Base-by-base conservation (phyloP, 2,113 vertebrate genomes). In the Connochaetes taurinus region DNA sequence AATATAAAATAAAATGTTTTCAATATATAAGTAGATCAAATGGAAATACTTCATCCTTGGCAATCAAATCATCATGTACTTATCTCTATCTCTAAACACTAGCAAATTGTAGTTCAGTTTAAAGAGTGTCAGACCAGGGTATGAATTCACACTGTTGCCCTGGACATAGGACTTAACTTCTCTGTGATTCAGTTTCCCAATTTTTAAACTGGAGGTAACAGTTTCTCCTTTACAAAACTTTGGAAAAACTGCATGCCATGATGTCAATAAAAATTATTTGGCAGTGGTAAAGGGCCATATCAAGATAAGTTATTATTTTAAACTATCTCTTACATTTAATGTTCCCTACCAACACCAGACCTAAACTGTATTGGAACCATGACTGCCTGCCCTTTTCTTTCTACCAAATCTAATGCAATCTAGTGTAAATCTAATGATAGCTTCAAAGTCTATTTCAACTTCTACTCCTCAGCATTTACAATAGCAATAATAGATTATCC, bases 391-490 rank as follows among this genome's bases (percentile, higher is more conserved):
- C 15, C n/a, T 96, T 86, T 94, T 57, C 23, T 86, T 62, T 58
- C 31, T 40, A 81, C 31, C 10, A 82, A 82, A 82, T 93, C 40
- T 58, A 85, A 93, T 82, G 16, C 15, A 91, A 93, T 55, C 19
- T 83, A 89, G 23, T 80, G 1, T 58, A 94, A 94, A 85, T 86
- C 19, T 29, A 97, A 91, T 87, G 55, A 91, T 2, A 93, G 89
- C 25, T 91, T 97, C 87, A 91, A 96, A 97, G 89, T 9, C 15
- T 89, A 62, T 53, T 96, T 94, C 40, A 92, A 90, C 12, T 90
- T 64, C 74, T 90, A 95, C 27, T 94, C 8, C 9, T 83, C 17
- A 97, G n/a, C 17, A 94, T 71, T 57, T n/a, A 71, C 14, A 95
- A 21, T 83, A 87, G 74, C 45, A 78, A 53, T 87, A 93, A 74